Base-by-base conservation (phyloP, 2,888 invertebrate genomes). In the Margaritifera margaritifera region DNA sequence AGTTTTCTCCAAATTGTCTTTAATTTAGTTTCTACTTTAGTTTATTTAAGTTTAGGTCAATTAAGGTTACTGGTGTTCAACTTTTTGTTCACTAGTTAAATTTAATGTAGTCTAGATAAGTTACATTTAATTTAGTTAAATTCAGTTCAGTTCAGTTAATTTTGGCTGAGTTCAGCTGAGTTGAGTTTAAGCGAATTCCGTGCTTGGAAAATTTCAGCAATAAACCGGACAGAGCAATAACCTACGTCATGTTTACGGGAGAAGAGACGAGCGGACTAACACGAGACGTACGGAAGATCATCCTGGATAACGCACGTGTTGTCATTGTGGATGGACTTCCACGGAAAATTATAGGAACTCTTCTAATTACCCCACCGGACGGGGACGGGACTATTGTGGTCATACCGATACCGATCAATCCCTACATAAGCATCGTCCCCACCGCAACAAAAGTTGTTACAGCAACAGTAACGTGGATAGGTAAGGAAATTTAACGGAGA, bases 261-360 rank as follows among this genome's bases (percentile, higher is more conserved):
- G 66, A 74, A 50, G 63, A 73, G 18, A 75, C 74, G 2, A 68
- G 25, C 11, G 70, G 69, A 1, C 71, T 81, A 62, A 73, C 71
- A 27, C 54, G 69, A 8, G 69, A 77, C n/a, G 67, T 81, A 15
- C 68, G 77, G 6, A 62, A 70, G 50, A 71, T 74, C 18, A 76
- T 81, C 20, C 71, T 77, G 72, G 73, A 79, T 19, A 69, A 72
- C 19, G 78, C 80, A 8, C 70, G 71, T 5, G 57, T 58, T 20
- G 75, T 81, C 2, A 64, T 62, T 24, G 74, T 76, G 4, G 69
- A 78, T 31, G 75, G 75, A 8, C 71, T 67, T 55, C 74, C 60
- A 20, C 71, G 77, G 1, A 74, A 79, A 53, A 81, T 81, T 62
- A 68, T 81, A 24, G 80, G 80, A 25, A 77, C 73, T n/a, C 72